phyloP scores from a whole-genome alignment of 2,113 vertebrate species.

The Neomonachus schauinslandi region DNA sequence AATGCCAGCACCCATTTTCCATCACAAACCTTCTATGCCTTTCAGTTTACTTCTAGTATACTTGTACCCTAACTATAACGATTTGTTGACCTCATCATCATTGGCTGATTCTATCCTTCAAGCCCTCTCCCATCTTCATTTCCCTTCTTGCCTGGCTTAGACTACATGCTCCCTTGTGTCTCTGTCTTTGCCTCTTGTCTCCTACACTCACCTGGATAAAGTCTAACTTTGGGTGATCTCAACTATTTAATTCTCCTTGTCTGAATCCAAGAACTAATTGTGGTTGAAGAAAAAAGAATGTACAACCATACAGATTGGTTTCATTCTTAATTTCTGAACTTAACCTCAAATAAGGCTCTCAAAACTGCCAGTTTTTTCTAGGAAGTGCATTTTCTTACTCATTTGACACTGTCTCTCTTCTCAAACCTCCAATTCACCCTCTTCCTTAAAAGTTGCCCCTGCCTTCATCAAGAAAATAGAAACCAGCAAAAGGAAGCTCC shows the following conservation, averaged over 20 bases:
- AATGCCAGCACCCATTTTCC: neutral
- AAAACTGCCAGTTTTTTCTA: neutral
- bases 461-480: neutral
- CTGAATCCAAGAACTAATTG: neutral
- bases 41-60: neutral
- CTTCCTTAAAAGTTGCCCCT: neutral
- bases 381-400: neutral
- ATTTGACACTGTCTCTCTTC: neutral
- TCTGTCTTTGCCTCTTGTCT: neutral
- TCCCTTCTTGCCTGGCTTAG: neutral
- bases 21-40: neutral
- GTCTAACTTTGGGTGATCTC: conserved; percentile 26
- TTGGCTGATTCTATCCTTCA: neutral
- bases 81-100: neutral
- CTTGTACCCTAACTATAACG: neutral
- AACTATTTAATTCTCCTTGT: neutral
- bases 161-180: neutral
- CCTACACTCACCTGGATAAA: neutral
- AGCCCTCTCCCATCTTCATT: neutral
- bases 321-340: conserved; percentile 32
- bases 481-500: neutral
- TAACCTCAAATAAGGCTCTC: neutral
- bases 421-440: neutral
- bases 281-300: neutral
- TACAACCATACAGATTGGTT: neutral